phyloP scores from a whole-genome alignment of 2,113 vertebrate species.

The Montifringilla adamsi region DNA sequence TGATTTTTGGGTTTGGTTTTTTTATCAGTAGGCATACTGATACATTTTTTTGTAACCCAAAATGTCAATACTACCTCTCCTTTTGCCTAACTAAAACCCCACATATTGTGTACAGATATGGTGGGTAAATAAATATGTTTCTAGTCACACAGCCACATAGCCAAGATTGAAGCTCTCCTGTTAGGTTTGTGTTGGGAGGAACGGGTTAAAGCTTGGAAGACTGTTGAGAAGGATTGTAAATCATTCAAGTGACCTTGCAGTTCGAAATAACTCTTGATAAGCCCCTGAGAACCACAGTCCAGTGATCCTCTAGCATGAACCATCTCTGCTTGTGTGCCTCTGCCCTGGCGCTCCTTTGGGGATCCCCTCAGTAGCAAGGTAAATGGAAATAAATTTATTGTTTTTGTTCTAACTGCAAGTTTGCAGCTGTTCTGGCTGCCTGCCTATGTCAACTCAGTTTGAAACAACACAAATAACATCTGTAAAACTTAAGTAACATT shows the following conservation, averaged over 20 bases:
- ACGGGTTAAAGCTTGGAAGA: not conserved
- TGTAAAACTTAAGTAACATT: not conserved
- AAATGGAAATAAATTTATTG: not conserved
- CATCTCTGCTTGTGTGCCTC: not conserved
- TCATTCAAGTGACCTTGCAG: not conserved
- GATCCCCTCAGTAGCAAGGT: not conserved
- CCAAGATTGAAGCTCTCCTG: not conserved
- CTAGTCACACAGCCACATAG: not conserved
- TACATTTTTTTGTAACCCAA: not conserved
- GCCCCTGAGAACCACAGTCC: not conserved
- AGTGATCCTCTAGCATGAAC: not conserved
- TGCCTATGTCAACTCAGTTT: not conserved
- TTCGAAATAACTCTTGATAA: not conserved
- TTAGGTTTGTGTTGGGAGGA: not conserved
- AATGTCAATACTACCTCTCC: not conserved
- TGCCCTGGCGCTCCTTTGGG: not conserved
- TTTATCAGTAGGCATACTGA: not conserved
- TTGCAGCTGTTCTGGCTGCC: not conserved
- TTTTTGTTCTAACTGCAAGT: not conserved
- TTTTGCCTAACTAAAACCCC: not conserved
- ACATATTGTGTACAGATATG: rapidly evolving
- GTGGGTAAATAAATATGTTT: not conserved
- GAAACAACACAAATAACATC: not conserved
- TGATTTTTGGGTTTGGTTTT: not conserved
- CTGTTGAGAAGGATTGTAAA: not conserved